Conservation (phyloP, 2,888 invertebrate genomes). For the Apodemia mormo region DNA sequence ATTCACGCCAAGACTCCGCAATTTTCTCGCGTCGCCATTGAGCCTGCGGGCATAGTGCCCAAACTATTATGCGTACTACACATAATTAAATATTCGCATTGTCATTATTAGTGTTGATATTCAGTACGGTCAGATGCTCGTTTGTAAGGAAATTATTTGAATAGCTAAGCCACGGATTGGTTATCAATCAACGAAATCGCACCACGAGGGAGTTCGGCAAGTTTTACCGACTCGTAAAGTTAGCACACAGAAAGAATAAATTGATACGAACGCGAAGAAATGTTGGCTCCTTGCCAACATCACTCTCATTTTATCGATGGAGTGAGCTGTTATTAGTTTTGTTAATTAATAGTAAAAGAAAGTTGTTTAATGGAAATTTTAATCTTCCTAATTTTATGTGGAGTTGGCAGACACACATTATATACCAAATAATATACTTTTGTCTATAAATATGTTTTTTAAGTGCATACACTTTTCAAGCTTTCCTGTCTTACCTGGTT, state of each 20-base stretch:
- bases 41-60: slow-evolving; percentile 49
- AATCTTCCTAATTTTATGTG: slow-evolving; percentile 17
- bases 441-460: too few species aligned
- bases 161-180: slow-evolving; percentile 32
- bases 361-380: slow-evolving; percentile 20
- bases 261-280: slow-evolving; percentile 50
- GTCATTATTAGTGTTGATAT: slow-evolving; percentile 23
- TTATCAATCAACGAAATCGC: slow-evolving; percentile 44
- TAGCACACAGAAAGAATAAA: slow-evolving; percentile 51
- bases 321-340: slow-evolving; percentile 22
- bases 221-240: slow-evolving; percentile 66
- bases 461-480: too few species aligned
- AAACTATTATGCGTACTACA: slow-evolving; percentile 41
- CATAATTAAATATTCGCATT: slow-evolving; percentile 25
- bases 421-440: too few species aligned
- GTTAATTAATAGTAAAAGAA: slow-evolving; percentile 12
- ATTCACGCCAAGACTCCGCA: slow-evolving; percentile 50
- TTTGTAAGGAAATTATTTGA: slow-evolving; percentile 37
- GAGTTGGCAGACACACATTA: too few species aligned
- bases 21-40: slow-evolving; percentile 39
- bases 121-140: slow-evolving; percentile 22
- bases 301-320: slow-evolving; percentile 39
- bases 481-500: too few species aligned
- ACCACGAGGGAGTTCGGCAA: slow-evolving; percentile 57
- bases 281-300: slow-evolving; percentile 60